A percentile compares a stretch with the other conserved stretches of the same genome.
phyloP scores from a whole-genome alignment of 2,113 vertebrate genomes.

The Eptatretus burgeri region DNA sequence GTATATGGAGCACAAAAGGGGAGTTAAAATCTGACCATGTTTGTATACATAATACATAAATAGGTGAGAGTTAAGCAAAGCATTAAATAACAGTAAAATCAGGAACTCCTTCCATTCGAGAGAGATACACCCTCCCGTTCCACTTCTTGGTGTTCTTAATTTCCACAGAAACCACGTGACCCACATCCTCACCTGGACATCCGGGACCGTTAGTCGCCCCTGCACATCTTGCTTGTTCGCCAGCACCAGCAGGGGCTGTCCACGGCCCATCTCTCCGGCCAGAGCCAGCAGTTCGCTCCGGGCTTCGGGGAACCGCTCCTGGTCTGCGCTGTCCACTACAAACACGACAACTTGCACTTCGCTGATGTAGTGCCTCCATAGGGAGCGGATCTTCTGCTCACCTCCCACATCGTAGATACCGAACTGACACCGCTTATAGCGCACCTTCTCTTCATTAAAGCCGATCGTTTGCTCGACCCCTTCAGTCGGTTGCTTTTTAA shows the following conservation, averaged over 20 bases:
- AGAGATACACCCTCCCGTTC: no score
- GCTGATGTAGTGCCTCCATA: background rate
- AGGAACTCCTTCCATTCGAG: no score
- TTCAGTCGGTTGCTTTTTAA: slow-evolving; percentile 8
- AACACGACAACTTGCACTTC: slow-evolving; percentile 2
- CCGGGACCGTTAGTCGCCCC: background rate
- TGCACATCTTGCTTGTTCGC: slow-evolving; percentile 4
- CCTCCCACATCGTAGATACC: slow-evolving; percentile 1
- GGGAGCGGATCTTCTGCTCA: background rate
- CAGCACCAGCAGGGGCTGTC: background rate
- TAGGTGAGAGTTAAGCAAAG: no score
- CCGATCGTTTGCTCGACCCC: slow-evolving; percentile 8
- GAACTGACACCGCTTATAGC: slow-evolving; percentile 9
- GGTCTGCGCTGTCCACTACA: background rate
- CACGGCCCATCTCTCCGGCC: background rate
- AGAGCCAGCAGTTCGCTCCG: background rate
- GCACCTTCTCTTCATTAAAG: slow-evolving; percentile 10
- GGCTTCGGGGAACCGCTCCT: slow-evolving; percentile 2
- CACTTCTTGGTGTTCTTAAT: no score
- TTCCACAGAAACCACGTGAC: no score
- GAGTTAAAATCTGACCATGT: no score
- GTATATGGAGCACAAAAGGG: no score
- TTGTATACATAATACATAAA: no score
- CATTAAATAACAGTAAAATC: no score
- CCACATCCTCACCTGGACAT: no score